Conservation (phyloP, 2,888 invertebrate species). For the Coelopa pilipes region DNA sequence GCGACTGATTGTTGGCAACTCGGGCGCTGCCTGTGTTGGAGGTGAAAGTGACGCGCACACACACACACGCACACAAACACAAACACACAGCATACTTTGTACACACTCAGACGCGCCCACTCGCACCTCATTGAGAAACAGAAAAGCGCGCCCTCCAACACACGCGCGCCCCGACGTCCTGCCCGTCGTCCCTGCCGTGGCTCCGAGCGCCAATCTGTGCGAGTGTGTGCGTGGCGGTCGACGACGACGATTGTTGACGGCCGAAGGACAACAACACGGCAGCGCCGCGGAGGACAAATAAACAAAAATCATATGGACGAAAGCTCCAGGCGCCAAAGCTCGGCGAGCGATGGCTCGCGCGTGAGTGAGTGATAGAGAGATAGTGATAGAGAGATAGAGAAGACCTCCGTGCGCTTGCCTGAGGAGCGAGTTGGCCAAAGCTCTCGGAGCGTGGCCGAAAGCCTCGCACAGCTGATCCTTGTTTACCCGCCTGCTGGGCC, state of each 20-base stretch:
- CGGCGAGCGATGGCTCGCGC: background rate
- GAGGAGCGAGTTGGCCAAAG: background rate
- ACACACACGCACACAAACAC: constrained; percentile 27
- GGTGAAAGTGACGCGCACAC: background rate
- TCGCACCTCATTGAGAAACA: constrained; percentile 24
- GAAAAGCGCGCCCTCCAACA: constrained; percentile 26
- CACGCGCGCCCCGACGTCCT: background rate
- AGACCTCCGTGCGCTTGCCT: background rate
- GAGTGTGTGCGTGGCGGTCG: background rate
- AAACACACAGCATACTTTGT: constrained; percentile 33
- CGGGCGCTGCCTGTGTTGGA: background rate
- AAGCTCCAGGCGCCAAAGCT: constrained; percentile 7
- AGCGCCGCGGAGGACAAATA: constrained; percentile 25
- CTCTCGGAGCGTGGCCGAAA: background rate
- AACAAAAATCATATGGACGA: constrained; percentile 56
- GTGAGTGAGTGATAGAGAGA: background rate
- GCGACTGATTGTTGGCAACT: constrained; percentile 57
- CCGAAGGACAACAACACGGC: background rate
- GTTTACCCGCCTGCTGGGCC: background rate
- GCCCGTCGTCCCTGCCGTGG: background rate
- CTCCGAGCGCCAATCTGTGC: too few species aligned
- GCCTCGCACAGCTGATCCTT: background rate
- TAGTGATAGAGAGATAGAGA: constrained; percentile 1
- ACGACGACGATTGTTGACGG: background rate
- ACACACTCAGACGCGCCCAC: constrained; percentile 43